Percentiles rank a stretch among this genome's conserved stretches.
phyloP scores from a whole-genome alignment of 2,113 vertebrate species.

The Pterocles gutturalis region DNA sequence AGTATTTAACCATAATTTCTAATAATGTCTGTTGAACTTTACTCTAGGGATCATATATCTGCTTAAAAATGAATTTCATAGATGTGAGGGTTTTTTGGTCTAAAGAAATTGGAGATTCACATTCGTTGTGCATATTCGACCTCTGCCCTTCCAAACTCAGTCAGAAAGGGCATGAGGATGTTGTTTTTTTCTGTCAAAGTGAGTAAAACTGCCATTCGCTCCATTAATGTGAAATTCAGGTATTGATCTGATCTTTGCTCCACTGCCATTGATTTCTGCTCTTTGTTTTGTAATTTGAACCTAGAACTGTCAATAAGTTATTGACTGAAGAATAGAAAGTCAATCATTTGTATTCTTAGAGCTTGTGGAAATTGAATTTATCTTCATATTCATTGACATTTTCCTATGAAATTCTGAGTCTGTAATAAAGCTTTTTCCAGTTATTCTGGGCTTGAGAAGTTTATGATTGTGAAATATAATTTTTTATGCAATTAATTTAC shows the following conservation, averaged over 20 bases:
- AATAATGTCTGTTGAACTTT: constrained; percentile 33
- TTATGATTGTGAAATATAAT: neutral
- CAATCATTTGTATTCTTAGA: constrained; percentile 58
- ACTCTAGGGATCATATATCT: constrained; percentile 49
- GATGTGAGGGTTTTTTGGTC: constrained; percentile 69
- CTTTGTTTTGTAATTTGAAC: constrained; percentile 49
- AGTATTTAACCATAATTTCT: constrained; percentile 56
- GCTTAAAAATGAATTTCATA: constrained; percentile 78
- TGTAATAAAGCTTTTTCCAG: neutral
- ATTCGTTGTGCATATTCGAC: constrained; percentile 66
- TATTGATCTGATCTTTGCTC: constrained; percentile 69
- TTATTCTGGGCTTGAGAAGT: neutral
- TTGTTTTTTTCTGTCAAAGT: constrained; percentile 60
- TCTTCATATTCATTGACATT: constrained; percentile 15
- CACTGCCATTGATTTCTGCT: constrained; percentile 24
- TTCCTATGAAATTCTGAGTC: neutral
- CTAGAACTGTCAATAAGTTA: constrained; percentile 57
- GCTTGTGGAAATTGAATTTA: constrained; percentile 22
- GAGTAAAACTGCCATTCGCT: constrained; percentile 63
- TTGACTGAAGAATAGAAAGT: constrained; percentile 59
- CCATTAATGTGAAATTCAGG: constrained; percentile 64
- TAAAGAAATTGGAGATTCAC: constrained; percentile 69
- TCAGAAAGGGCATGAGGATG: constrained; percentile 28
- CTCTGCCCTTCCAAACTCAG: constrained; percentile 50
- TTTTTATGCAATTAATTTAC: neutral